A percentile compares a stretch with the other conserved stretches of the same genome.
Evolutionary conservation across 2,888 invertebrate species (phyloP).

Genomic region (Chydorus sphaericus): DNA sequence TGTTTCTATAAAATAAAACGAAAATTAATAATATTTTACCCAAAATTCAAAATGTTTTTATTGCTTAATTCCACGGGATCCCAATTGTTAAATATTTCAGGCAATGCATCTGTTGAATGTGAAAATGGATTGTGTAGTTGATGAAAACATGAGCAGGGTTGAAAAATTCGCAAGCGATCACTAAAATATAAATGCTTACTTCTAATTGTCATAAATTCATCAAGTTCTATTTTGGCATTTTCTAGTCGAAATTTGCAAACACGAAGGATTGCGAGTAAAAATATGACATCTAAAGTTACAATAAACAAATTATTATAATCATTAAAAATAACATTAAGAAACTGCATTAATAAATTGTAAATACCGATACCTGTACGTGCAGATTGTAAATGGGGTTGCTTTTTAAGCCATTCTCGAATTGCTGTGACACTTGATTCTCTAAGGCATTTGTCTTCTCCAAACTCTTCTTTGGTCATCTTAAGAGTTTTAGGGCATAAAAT

Average conservation of each 20-base stretch:
- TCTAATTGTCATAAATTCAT: too few relatives aligned
- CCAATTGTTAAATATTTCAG: conserved; percentile 64
- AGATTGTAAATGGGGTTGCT: conserved; percentile 46
- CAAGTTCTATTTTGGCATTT: conserved; percentile 67
- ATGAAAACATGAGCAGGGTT: too few relatives aligned
- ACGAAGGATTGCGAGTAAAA: conserved; percentile 66
- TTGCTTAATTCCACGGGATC: conserved; percentile 57
- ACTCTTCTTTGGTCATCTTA: conserved; percentile 31
- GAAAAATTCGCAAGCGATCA: too few relatives aligned
- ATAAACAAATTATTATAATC: too few relatives aligned
- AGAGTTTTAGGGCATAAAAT: conserved; percentile 12
- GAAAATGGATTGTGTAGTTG: conserved; percentile 77
- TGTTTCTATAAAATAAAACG: conserved; percentile 17
- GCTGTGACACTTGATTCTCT: conserved; percentile 42
- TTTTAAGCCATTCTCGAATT: conserved; percentile 50
- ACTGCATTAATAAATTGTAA: too few relatives aligned
- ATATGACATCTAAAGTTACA: conserved; percentile 53
- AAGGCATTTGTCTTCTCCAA: conserved; percentile 48
- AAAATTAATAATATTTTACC: conserved; percentile 34
- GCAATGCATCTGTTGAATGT: conserved; percentile 67
- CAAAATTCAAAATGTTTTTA: conserved; percentile 47
- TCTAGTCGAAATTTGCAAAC: conserved; percentile 76
- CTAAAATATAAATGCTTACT: too few relatives aligned
- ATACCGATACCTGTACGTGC: background rate
- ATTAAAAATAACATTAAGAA: too few relatives aligned